A percentile compares a stretch with the other conserved stretches of the same genome.
Evolutionary conservation across 2,888 invertebrate genomes (phyloP).

Genomic region (Pammene fasciana): DNA sequence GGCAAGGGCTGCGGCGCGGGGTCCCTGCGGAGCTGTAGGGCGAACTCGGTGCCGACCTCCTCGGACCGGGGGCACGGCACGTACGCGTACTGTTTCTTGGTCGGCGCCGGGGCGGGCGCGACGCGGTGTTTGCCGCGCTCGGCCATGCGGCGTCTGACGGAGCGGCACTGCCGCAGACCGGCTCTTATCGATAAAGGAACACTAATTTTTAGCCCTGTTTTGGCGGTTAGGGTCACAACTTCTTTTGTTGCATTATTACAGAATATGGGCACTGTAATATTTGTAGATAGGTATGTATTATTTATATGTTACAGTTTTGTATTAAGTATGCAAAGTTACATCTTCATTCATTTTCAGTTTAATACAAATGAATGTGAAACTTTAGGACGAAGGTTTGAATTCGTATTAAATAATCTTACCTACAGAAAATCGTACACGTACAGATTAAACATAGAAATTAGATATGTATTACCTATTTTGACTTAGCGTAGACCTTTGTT

Average conservation of each 20-base stretch:
- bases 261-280: no score
- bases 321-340: no score
- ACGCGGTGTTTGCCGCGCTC: constrained; percentile 79
- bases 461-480: no score
- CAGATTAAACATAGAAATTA: no score
- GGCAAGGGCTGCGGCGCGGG: constrained; percentile 56
- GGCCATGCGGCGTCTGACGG: constrained; percentile 81
- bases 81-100: constrained; percentile 79
- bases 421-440: no score
- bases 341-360: no score
- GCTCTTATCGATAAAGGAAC: constrained; percentile 35
- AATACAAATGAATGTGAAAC: no score
- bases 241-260: not conserved
- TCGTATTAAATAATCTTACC: no score
- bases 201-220: constrained; percentile 21
- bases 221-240: not conserved
- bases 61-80: constrained; percentile 79
- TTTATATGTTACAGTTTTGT: no score
- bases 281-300: no score
- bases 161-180: constrained; percentile 56
- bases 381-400: no score
- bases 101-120: constrained; percentile 77
- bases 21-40: constrained; percentile 64
- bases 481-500: no score
- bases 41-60: constrained; percentile 78